phyloP scores from a whole-genome alignment of 2,113 vertebrate genomes.

The Myodes glareolus region DNA sequence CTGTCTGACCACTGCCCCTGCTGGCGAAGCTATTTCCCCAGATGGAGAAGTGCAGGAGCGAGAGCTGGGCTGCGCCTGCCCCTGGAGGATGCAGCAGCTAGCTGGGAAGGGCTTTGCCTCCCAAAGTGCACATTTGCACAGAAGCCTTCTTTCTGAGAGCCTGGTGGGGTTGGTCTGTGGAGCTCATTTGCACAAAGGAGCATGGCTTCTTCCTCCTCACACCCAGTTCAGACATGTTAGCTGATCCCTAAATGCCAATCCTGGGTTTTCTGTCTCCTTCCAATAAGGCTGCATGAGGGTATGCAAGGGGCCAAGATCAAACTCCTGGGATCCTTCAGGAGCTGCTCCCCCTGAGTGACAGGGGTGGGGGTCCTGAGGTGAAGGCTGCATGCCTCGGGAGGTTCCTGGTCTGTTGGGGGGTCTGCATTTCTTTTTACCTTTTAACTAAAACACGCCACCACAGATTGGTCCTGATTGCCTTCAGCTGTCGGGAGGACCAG shows the following conservation, averaged over 20 bases:
- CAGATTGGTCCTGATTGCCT: background rate
- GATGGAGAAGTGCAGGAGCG: accelerated
- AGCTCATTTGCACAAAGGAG: background rate
- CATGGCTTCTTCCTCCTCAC: background rate
- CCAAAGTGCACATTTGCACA: background rate
- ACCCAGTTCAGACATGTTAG: background rate
- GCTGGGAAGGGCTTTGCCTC: background rate
- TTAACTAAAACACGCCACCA: slow-evolving; percentile 5
- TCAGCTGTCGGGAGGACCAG: background rate
- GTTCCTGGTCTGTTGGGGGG: background rate
- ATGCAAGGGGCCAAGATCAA: background rate
- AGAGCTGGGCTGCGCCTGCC: background rate
- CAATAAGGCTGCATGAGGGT: background rate
- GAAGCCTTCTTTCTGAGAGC: background rate
- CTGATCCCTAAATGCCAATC: background rate
- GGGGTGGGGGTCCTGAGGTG: background rate
- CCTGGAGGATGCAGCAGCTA: background rate
- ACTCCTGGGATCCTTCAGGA: background rate
- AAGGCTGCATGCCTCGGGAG: background rate
- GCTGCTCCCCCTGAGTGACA: no score
- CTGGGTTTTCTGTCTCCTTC: background rate
- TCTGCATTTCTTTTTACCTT: background rate
- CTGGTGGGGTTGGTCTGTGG: background rate
- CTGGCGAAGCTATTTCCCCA: accelerated
- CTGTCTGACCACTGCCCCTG: no score